Conservation (phyloP, 2,888 invertebrate genomes). For the Lasioglossum marginatum region DNA sequence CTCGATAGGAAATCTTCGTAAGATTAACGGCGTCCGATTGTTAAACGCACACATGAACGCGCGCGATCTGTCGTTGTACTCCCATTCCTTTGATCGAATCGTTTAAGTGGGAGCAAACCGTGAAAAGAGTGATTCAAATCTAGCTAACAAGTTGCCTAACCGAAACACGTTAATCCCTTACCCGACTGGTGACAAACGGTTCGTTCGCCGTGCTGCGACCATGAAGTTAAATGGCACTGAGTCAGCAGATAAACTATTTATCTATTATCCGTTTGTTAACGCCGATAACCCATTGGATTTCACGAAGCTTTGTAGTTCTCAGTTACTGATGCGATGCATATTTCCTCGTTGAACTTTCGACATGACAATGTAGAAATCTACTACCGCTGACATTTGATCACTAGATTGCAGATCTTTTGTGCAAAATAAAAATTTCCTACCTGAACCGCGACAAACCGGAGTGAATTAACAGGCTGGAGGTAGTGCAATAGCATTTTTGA, state of each 20-base stretch:
- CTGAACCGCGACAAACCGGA: background rate
- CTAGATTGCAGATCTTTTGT: background rate
- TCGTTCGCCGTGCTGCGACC: background rate
- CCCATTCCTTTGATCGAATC: background rate
- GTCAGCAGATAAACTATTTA: background rate
- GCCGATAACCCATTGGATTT: background rate
- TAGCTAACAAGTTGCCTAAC: background rate
- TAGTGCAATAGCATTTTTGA: no score
- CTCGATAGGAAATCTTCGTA: constrained; percentile 9
- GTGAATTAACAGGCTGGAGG: background rate
- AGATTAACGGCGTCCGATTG: constrained; percentile 14
- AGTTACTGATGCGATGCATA: background rate
- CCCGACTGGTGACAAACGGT: background rate
- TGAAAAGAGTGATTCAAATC: constrained; percentile 1
- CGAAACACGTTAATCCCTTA: background rate
- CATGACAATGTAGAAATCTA: background rate
- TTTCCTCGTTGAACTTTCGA: background rate
- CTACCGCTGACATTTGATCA: background rate
- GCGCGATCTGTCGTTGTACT: background rate
- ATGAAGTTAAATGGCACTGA: background rate
- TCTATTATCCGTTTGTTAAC: background rate
- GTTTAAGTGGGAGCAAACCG: background rate
- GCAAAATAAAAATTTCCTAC: background rate
- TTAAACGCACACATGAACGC: background rate
- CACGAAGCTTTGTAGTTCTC: background rate